Evolutionary conservation across 2,888 invertebrate species (phyloP), one percentile per base, ranked within the genome.

Genomic region (Platycnemis pennipes): DNA sequence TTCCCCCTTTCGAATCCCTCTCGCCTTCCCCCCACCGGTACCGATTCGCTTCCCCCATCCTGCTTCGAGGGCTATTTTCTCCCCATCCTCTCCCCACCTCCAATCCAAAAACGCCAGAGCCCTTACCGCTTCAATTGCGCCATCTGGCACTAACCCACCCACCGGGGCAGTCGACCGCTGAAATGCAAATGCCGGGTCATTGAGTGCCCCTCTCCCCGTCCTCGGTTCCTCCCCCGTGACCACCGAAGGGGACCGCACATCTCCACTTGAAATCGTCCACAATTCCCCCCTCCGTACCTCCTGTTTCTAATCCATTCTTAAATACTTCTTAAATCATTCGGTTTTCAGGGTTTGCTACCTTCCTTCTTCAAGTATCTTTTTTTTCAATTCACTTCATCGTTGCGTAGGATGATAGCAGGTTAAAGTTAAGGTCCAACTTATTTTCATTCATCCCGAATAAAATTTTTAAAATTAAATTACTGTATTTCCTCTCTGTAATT

Each of bases 151-250:
- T 69, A 37, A 77, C 77, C 77, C 77, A 77, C 63, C 89, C n/a
- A 49, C 53, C 42, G 91, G 63, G 63, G 63, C 63, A 91, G 56
- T 63, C 91, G 91, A 91, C 91, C 91, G 91, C 91, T 91, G 91
- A 91, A 91, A 91, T 91, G 91, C 91, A 91, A 91, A 91, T 91
- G 91, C 91, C 63, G 91, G 91, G 91, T 91, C 91, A 91, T 63
- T 91, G 91, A 91, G 91, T 91, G 91, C 8, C 37, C 42, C 89
- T 56, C 56, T 56, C 77, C 63, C 63, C 77, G 31, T 5, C 11
- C 26, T 26, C n/a, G 63, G 63, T 63, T 7, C 63, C 26, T 37
- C 37, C 77, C 37, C 91, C 46, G 44, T 69, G 44, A 91, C 91
- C 91, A 44, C 91, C 31, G 11, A 56, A 26, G 89, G 63, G 63